Conservation (phyloP, 2,113 vertebrate genomes). For the Herpetotheres cachinnans region DNA sequence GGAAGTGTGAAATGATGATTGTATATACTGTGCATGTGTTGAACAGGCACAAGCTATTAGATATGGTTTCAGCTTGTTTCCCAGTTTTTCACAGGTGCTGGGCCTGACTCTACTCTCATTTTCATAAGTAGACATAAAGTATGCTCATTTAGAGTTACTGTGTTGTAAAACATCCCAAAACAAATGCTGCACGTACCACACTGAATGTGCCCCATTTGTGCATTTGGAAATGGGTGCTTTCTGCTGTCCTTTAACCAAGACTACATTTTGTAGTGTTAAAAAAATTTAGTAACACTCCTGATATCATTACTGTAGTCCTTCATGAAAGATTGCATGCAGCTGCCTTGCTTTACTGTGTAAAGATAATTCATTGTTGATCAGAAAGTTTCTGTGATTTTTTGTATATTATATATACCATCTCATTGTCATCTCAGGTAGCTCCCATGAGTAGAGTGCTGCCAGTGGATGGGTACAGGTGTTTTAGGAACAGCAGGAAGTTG, state of each 20-base stretch:
- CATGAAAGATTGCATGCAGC: background rate
- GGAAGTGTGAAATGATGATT: background rate
- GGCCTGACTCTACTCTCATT: background rate
- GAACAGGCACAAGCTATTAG: background rate
- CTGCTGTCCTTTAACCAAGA: background rate
- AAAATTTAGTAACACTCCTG: background rate
- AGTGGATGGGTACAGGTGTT: background rate
- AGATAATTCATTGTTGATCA: background rate
- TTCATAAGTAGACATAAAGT: background rate
- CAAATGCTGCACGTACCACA: background rate
- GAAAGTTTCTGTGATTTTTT: background rate
- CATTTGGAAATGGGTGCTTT: background rate
- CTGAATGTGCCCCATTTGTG: background rate
- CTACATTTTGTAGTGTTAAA: background rate
- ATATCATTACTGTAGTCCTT: background rate
- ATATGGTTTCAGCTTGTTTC: background rate
- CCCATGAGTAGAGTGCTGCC: background rate
- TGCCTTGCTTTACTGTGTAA: background rate
- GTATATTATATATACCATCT: background rate
- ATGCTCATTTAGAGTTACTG: rapidly evolving
- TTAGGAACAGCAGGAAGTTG: background rate
- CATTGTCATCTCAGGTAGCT: background rate
- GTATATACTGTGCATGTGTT: background rate
- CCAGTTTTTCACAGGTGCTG: background rate
- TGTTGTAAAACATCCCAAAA: background rate